Conservation (phyloP, 2,113 vertebrate genomes). For the Actenoides lindsayi region DNA sequence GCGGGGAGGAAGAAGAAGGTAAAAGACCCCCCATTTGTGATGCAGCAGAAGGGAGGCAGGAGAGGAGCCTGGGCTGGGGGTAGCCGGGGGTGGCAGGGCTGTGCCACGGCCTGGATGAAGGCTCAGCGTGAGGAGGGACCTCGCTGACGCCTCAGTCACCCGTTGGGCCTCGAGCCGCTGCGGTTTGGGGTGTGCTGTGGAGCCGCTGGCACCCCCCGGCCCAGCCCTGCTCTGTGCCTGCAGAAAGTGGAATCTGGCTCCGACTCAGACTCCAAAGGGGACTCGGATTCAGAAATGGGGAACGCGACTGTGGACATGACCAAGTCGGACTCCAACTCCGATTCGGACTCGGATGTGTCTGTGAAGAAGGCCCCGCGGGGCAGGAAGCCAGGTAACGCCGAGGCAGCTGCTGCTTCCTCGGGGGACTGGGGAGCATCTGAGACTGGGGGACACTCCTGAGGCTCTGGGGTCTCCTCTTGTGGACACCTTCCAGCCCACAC, state of each 20-base stretch:
- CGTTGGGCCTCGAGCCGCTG: not conserved
- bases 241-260: slow-evolving; percentile 86
- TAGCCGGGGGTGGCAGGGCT: not conserved
- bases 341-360: slow-evolving; percentile 88
- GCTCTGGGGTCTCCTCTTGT: not conserved
- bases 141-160: rapidly evolving
- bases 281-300: slow-evolving; percentile 78
- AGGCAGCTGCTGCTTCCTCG: not conserved
- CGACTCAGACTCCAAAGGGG: slow-evolving; percentile 81
- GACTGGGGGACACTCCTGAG: not conserved
- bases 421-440: not conserved
- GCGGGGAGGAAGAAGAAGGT: slow-evolving; percentile 82
- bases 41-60: not conserved
- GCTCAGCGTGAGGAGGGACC: not conserved
- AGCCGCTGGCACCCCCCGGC: not conserved
- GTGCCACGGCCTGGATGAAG: not conserved
- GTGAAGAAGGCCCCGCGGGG: slow-evolving; percentile 83
- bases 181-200: not conserved
- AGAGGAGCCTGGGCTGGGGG: not conserved
- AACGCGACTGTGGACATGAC: slow-evolving; percentile 67
- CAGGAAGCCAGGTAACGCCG: slow-evolving; percentile 84
- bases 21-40: not conserved
- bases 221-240: not conserved
- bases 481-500: not conserved
- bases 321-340: slow-evolving; percentile 66